phyloP scores from a whole-genome alignment of 2,113 vertebrate species.

The Tiliqua scincoides region DNA sequence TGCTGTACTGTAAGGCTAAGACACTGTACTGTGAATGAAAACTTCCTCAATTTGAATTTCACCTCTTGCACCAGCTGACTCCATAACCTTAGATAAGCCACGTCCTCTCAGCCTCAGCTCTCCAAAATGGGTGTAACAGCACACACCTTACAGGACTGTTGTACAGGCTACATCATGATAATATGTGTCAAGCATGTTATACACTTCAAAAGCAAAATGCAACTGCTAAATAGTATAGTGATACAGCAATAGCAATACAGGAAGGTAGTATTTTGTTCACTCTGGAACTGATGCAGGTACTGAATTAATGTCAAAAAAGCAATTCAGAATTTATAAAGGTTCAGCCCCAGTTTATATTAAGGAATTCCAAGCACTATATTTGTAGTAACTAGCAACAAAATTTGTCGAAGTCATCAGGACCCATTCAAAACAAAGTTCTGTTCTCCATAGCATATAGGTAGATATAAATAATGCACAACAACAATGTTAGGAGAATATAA shows the following conservation, averaged over 20 bases:
- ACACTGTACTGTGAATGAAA: too few species aligned
- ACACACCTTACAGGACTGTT: too few species aligned
- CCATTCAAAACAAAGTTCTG: constrained; percentile 65
- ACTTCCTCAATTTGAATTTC: too few species aligned
- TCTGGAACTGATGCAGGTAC: constrained; percentile 63
- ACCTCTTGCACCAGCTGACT: too few species aligned
- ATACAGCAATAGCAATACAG: constrained; percentile 10
- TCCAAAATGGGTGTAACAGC: too few species aligned
- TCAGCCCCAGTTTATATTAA: constrained; percentile 57
- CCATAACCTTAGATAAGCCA: too few species aligned
- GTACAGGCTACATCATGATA: too few species aligned
- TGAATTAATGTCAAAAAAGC: constrained; percentile 67
- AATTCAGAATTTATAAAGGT: constrained; percentile 58
- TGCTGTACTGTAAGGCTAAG: too few species aligned
- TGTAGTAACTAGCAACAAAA: constrained; percentile 57
- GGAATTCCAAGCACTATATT: constrained; percentile 60
- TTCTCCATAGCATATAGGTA: constrained; percentile 31
- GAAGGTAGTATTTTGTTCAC: constrained; percentile 65
- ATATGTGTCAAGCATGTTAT: too few species aligned
- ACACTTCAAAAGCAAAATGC: too few species aligned
- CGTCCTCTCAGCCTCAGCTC: too few species aligned
- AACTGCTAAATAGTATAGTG: too few species aligned
- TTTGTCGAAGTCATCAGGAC: constrained; percentile 62
- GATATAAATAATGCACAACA: constrained; percentile 74
- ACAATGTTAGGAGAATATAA: constrained; percentile 71